A percentile compares a stretch with the other conserved stretches of the same genome.
These are phyloP conservation scores for Bambusicola thoracicus DNA, from an alignment of 2,113 vertebrate genomes.

Conservation along the genomic window DNA sequence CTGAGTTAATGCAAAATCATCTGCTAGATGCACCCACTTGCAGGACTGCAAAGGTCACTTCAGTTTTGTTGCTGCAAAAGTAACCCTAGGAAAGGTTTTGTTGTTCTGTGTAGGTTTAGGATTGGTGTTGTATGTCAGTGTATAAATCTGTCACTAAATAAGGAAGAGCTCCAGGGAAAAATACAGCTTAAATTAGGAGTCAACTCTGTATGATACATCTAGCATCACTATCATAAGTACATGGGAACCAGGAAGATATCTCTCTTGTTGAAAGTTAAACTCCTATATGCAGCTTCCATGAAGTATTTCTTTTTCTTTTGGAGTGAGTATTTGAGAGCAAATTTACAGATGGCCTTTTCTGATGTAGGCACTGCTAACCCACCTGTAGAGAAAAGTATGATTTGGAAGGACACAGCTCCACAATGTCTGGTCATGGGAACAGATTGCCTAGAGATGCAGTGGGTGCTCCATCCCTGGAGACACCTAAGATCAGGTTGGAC, in stretches of 20 bases:
- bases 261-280: background rate
- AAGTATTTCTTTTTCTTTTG: background rate
- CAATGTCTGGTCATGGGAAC: background rate
- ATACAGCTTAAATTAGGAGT: background rate
- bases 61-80: background rate
- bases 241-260: background rate
- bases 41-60: rapidly evolving
- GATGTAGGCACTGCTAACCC: background rate
- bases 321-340: background rate
- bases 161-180: background rate
- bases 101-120: rapidly evolving
- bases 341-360: background rate
- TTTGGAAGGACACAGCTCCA: background rate
- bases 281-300: background rate
- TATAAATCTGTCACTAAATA: background rate
- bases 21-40: rapidly evolving
- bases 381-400: background rate
- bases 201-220: background rate
- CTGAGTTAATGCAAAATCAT: background rate
- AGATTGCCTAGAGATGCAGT: no score
- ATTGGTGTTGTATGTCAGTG: background rate
- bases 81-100: background rate
- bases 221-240: background rate
- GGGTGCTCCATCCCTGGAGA: no score
- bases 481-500: no score